Conservation (phyloP, 2,888 invertebrate species). For the Linnaemya vulpina region DNA sequence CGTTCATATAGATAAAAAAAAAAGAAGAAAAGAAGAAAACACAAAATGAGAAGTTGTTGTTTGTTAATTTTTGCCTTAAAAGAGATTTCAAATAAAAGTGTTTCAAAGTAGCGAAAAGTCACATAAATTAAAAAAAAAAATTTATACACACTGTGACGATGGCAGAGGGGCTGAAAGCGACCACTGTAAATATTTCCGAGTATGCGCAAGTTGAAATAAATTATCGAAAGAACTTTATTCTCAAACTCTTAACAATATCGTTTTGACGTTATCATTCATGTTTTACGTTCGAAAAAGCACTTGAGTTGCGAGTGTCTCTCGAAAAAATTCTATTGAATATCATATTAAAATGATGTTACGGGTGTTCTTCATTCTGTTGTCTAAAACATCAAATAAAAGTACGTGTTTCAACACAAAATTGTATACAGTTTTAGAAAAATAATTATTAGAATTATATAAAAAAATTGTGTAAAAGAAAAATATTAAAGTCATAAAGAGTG, state of each 20-base stretch:
- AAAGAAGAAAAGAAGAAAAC: constrained; percentile 8
- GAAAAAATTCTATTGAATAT: constrained; percentile 26
- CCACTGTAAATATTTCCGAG: constrained; percentile 60
- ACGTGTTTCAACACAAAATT: neutral
- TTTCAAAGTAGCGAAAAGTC: constrained; percentile 36
- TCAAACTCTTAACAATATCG: constrained; percentile 68
- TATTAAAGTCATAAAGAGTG: constrained; percentile 27
- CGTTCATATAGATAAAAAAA: neutral
- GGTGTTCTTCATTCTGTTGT: constrained; percentile 30
- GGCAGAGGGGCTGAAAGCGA: constrained; percentile 36
- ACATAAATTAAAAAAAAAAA: neutral
- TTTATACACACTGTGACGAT: neutral
- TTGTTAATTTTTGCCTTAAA: constrained; percentile 32
- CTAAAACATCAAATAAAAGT: constrained; percentile 7
- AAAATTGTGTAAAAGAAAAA: neutral
- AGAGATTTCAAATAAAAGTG: constrained; percentile 51
- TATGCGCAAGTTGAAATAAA: constrained; percentile 60
- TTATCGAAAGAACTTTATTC: constrained; percentile 60
- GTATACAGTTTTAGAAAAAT: constrained; percentile 12
- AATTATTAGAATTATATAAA: neutral
- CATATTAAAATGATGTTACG: constrained; percentile 41
- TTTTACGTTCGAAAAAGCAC: constrained; percentile 52
- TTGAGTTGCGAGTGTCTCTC: constrained; percentile 50
- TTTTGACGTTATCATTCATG: constrained; percentile 68
- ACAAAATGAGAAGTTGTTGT: constrained; percentile 54